These are phyloP conservation scores for Anneissia japonica DNA, from an alignment of 35 echinoderm and acorn worm genomes.

Conservation along the genomic window DNA sequence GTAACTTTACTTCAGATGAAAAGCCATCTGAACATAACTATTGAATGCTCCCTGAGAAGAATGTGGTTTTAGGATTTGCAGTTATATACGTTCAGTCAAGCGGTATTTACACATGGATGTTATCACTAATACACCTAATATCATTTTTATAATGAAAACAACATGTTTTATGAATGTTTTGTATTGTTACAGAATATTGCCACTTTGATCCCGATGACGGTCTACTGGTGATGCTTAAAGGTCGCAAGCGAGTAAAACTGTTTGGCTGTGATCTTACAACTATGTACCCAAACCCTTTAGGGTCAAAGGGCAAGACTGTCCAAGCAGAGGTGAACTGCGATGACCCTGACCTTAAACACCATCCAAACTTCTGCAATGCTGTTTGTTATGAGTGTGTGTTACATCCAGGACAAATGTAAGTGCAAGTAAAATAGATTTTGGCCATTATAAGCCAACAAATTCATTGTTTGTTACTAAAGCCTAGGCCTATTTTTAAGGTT, in stretches of 20 bases:
- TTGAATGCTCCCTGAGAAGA: too few relatives aligned
- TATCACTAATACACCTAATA: neutral
- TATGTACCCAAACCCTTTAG: slow-evolving; percentile 61
- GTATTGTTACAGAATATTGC: slow-evolving; percentile 47
- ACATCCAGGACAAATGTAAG: slow-evolving; percentile 61
- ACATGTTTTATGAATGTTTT: neutral
- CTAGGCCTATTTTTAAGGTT: too few relatives aligned
- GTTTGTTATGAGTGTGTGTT: slow-evolving; percentile 48
- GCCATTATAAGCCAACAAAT: too few relatives aligned
- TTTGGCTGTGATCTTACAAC: slow-evolving; percentile 60
- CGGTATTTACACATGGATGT: neutral
- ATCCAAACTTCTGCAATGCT: slow-evolving; percentile 21
- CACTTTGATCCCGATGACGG: slow-evolving; percentile 76
- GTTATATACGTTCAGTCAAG: neutral
- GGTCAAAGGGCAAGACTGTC: slow-evolving; percentile 68
- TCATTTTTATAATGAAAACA: neutral
- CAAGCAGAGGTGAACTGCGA: slow-evolving; percentile 64
- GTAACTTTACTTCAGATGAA: too few relatives aligned
- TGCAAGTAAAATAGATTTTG: neutral
- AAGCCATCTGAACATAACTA: too few relatives aligned
- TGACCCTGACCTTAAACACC: slow-evolving; percentile 27
- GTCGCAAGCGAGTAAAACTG: slow-evolving; percentile 44
- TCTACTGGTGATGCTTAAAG: slow-evolving; percentile 41
- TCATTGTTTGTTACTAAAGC: too few relatives aligned
- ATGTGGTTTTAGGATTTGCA: neutral